These are phyloP conservation scores for Bubalus kerabau DNA, from an alignment of 2,113 vertebrate species.

Conservation along the genomic window DNA sequence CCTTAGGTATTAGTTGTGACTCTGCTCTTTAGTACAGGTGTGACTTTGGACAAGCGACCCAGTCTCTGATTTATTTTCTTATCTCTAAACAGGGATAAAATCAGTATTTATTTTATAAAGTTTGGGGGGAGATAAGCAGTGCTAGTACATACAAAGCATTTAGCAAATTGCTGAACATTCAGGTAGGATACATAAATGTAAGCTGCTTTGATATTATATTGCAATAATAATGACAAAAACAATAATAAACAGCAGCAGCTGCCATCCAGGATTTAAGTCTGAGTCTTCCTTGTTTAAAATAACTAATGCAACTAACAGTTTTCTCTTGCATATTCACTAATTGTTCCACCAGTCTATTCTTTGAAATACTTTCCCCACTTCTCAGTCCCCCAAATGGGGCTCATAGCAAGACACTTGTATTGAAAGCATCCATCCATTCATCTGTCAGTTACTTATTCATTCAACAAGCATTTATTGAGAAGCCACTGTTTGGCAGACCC, in stretches of 20 bases:
- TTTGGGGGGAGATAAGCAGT: background rate
- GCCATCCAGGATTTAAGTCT: background rate
- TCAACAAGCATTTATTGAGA: background rate
- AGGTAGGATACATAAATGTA: background rate
- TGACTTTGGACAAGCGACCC: background rate
- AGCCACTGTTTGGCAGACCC: background rate
- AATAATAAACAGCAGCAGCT: background rate
- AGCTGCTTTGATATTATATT: background rate
- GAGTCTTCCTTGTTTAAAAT: background rate
- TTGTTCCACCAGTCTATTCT: conserved; percentile 47
- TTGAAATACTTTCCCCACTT: conserved; percentile 58
- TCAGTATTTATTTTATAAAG: background rate
- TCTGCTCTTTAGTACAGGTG: background rate
- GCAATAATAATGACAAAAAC: background rate
- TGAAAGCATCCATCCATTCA: background rate
- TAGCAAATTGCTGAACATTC: conserved; percentile 74
- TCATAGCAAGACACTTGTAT: background rate
- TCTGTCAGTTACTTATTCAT: background rate
- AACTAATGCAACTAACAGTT: conserved; percentile 13
- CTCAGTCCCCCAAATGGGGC: background rate
- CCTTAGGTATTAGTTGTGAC: background rate
- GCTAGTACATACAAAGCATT: conserved; percentile 72
- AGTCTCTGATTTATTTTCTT: conserved; percentile 8
- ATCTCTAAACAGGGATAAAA: conserved; percentile 52
- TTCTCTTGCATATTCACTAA: conserved; percentile 47